phyloP scores from a whole-genome alignment of 2,888 invertebrate genomes.

The Nephrotoma flavescens region DNA sequence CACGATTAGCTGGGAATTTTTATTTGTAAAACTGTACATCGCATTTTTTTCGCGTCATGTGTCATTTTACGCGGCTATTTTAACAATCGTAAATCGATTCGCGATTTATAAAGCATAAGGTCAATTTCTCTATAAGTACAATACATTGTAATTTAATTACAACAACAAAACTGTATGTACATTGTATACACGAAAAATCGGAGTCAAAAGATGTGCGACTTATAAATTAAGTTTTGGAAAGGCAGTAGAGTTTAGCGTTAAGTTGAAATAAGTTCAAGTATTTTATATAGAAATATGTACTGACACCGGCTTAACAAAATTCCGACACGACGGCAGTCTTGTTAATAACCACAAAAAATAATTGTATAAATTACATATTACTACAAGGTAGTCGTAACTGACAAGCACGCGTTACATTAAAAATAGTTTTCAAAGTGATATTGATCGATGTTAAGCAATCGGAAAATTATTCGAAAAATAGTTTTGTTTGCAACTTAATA shows the following conservation, averaged over 20 bases:
- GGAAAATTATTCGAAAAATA: too few species aligned
- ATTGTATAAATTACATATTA: neutral
- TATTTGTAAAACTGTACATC: neutral
- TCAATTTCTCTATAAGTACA: neutral
- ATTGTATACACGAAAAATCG: neutral
- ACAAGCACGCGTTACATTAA: neutral
- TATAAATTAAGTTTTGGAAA: neutral
- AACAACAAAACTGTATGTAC: neutral
- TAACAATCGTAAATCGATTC: neutral
- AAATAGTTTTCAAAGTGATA: too few species aligned
- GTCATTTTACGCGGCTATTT: neutral
- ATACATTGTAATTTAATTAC: neutral
- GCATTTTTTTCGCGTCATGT: neutral
- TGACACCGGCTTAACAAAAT: neutral
- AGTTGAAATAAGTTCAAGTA: neutral
- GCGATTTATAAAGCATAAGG: neutral
- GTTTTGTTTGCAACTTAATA: too few species aligned
- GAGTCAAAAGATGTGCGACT: neutral
- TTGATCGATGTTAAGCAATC: too few species aligned
- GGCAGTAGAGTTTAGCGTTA: neutral
- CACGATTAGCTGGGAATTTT: neutral
- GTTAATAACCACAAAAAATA: neutral
- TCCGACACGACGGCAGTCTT: neutral
- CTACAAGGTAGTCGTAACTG: neutral
- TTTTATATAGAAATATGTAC: neutral